phyloP scores from a whole-genome alignment of 2,797 vertebrate species.

The Myotis findleyi region DNA sequence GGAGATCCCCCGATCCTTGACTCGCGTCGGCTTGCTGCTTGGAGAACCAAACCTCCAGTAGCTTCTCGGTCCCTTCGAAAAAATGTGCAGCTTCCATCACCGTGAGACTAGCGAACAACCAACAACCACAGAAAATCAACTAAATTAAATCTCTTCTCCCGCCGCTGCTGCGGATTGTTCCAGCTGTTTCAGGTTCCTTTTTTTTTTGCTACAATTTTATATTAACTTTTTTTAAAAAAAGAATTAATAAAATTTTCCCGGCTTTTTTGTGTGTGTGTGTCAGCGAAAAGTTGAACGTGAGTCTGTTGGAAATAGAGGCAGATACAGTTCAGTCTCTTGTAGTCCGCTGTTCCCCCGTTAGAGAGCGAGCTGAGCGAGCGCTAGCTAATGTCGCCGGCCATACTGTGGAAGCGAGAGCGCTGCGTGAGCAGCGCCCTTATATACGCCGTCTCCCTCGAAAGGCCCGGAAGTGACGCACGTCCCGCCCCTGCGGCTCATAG shows the following conservation, averaged over 20 bases:
- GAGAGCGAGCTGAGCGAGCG: conserved; percentile 97
- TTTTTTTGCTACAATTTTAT: conserved; percentile 76
- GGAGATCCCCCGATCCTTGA: conserved; percentile 97
- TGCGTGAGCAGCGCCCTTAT: conserved; percentile 85
- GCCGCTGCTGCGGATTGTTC: too few species aligned
- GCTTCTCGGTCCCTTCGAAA: conserved; percentile 99
- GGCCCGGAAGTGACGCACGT: conserved; percentile 57
- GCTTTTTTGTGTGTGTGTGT: conserved; percentile 59
- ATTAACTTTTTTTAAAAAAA: conserved; percentile 80
- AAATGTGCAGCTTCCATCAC: conserved; percentile 99
- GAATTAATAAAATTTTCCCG: conserved; percentile 77
- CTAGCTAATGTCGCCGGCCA: conserved; percentile 99
- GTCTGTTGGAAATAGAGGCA: conserved; percentile 84
- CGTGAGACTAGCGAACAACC: conserved; percentile 95
- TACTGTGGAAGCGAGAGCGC: conserved; percentile 95
- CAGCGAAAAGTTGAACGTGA: conserved; percentile 82
- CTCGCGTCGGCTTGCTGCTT: conserved; percentile 90
- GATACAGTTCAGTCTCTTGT: conserved; percentile 92
- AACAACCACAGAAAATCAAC: conserved; percentile 93
- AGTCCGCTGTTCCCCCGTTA: conserved; percentile 96
- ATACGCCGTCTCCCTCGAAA: conserved; percentile 79
- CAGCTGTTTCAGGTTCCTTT: too few species aligned
- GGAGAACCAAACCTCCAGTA: conserved; percentile 99
- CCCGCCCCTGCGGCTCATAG: conserved; percentile 74
- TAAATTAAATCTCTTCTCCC: conserved; percentile 83